Evolutionary conservation across 2,113 vertebrate genomes (phyloP).

Genomic region (Gallinago media): DNA sequence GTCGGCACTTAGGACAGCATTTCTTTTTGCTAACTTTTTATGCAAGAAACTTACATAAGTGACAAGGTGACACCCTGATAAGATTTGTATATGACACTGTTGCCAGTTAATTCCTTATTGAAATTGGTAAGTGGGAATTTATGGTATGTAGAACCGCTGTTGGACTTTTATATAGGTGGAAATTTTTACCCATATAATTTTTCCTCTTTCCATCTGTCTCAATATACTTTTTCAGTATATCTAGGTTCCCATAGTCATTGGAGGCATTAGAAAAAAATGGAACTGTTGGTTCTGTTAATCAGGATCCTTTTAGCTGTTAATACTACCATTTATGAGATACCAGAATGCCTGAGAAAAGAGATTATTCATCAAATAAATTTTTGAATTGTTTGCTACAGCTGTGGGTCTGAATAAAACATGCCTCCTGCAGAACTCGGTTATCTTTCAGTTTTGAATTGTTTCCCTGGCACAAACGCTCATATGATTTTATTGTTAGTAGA

Average conservation of each 20-base stretch:
- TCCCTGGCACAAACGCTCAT: not conserved
- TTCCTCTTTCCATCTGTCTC: not conserved
- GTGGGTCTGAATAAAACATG: not conserved
- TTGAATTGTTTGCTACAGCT: not conserved
- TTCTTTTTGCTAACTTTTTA: not conserved
- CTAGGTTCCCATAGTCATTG: not conserved
- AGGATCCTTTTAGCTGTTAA: not conserved
- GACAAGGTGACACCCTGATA: not conserved
- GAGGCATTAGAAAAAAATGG: not conserved
- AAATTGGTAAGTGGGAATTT: not conserved
- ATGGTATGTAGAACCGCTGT: not conserved
- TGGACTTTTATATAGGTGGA: not conserved
- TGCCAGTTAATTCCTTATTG: not conserved
- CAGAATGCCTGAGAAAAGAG: not conserved
- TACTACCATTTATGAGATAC: not conserved
- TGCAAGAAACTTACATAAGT: not conserved
- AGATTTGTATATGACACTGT: not conserved
- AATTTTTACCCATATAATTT: not conserved
- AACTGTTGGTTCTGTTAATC: not conserved
- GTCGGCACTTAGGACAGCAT: not conserved
- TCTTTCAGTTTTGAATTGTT: not conserved
- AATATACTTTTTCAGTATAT: not conserved
- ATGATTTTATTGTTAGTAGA: not conserved
- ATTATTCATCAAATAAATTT: not conserved
- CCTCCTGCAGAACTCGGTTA: not conserved